Conservation (phyloP, 2,797 vertebrate genomes). For the Picus viridis region DNA sequence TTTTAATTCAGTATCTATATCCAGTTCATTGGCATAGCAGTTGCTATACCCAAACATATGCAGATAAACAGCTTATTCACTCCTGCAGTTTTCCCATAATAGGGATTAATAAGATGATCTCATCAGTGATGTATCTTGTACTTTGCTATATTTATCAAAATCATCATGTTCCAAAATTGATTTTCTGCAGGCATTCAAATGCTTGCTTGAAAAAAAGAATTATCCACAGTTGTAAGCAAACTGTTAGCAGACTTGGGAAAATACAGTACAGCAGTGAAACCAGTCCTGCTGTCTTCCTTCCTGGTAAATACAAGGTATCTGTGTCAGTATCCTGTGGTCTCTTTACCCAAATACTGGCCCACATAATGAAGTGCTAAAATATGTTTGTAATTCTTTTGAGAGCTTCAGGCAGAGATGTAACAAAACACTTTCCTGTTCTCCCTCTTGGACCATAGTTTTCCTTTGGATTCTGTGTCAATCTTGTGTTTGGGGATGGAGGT, state of each 20-base stretch:
- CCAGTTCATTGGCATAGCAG: not conserved
- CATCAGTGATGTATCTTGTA: slow-evolving; percentile 37
- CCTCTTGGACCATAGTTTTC: not conserved
- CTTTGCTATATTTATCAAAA: slow-evolving; percentile 51
- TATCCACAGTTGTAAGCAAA: slow-evolving; percentile 14
- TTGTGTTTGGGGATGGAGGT: not conserved
- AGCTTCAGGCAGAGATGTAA: not conserved
- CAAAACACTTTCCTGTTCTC: not conserved
- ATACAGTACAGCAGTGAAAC: not conserved
- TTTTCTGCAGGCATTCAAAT: slow-evolving; percentile 34
- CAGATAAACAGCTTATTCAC: slow-evolving; percentile 28
- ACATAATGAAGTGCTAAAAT: not conserved
- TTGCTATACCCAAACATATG: not conserved
- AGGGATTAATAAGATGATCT: slow-evolving; percentile 52
- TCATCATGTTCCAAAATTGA: slow-evolving; percentile 16
- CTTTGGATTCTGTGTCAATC: not conserved
- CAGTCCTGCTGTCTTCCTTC: not conserved
- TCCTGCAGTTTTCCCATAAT: slow-evolving; percentile 8
- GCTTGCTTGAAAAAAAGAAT: slow-evolving; percentile 5
- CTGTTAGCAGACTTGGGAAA: not conserved
- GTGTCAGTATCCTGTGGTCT: not conserved
- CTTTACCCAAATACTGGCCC: not conserved
- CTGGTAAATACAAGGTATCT: not conserved
- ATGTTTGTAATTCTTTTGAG: not conserved
- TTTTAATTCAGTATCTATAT: slow-evolving; percentile 3